These are phyloP conservation scores for Sisyra terminalis DNA, from an alignment of 2,888 invertebrate species.

Conservation along the genomic window DNA sequence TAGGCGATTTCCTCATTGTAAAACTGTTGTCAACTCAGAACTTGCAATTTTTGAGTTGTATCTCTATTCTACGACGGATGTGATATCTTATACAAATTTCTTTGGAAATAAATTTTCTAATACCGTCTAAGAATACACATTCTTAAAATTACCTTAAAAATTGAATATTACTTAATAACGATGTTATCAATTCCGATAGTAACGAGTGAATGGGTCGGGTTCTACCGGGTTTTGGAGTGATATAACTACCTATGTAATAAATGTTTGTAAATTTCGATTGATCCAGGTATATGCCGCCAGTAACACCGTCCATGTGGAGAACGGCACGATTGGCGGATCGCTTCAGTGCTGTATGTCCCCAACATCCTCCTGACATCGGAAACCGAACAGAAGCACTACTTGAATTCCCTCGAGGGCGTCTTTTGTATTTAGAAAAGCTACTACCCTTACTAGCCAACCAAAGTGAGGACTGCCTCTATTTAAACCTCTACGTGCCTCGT, in stretches of 20 bases:
- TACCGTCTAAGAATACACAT: no score
- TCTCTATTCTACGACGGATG: no score
- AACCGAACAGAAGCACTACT: slow-evolving; percentile 45
- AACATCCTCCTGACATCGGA: slow-evolving; percentile 47
- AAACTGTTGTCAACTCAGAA: no score
- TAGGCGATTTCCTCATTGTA: no score
- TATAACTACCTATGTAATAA: not conserved
- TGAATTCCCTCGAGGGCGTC: slow-evolving; percentile 65
- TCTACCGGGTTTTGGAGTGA: slow-evolving; percentile 1
- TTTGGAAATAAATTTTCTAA: no score
- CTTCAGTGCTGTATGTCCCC: slow-evolving; percentile 77
- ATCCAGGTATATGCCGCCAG: slow-evolving; percentile 80
- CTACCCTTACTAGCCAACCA: slow-evolving; percentile 76
- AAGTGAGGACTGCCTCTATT: slow-evolving; percentile 94
- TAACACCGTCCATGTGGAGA: slow-evolving; percentile 79
- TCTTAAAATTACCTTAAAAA: no score
- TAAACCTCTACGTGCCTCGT: slow-evolving; percentile 90
- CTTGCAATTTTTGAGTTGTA: no score
- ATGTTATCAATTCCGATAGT: no score
- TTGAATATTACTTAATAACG: no score
- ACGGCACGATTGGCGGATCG: slow-evolving; percentile 64
- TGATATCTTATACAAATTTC: no score
- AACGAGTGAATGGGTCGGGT: not conserved
- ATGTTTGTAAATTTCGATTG: slow-evolving; percentile 2
- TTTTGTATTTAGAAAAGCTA: slow-evolving; percentile 70